These are phyloP conservation scores for Aphidius ervi DNA, from an alignment of 1,140 invertebrate genomes.

Conservation along the genomic window DNA sequence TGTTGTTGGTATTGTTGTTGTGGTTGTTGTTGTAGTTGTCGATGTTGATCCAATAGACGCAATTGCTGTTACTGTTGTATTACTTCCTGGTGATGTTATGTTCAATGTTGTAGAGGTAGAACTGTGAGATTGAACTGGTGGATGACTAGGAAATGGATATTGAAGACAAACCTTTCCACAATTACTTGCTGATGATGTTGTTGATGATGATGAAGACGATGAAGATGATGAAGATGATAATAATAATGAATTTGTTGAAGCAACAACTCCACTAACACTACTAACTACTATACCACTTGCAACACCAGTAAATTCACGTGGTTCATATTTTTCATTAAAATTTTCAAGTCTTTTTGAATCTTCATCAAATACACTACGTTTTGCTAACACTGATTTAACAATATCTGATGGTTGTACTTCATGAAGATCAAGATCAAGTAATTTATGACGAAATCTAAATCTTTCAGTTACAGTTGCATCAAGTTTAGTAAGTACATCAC, in stretches of 20 bases:
- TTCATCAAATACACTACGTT: constrained; percentile 92
- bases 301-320: constrained; percentile 59
- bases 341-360: constrained; percentile 90
- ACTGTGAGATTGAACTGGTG: constrained; percentile 48
- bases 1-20: constrained; percentile 24
- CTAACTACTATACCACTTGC: constrained; percentile 18
- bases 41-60: too few relatives aligned
- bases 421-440: constrained; percentile 69
- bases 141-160: constrained; percentile 78
- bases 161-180: constrained; percentile 63
- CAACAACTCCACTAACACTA: neutral
- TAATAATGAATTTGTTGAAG: constrained; percentile 22
- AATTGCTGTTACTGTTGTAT: constrained; percentile 24
- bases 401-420: constrained; percentile 90
- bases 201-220: constrained; percentile 20
- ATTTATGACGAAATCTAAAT: constrained; percentile 61
- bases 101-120: constrained; percentile 25
- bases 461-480: constrained; percentile 54
- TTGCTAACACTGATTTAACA: constrained; percentile 85
- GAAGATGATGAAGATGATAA: constrained; percentile 22
- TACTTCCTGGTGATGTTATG: constrained; percentile 17
- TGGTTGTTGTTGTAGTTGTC: too few relatives aligned
- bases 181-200: constrained; percentile 21
- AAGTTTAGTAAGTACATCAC: constrained; percentile 57
- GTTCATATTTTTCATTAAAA: constrained; percentile 81